Evolutionary conservation across 2,113 vertebrate species (phyloP).

Genomic region (Dicrurus megarhynchus): DNA sequence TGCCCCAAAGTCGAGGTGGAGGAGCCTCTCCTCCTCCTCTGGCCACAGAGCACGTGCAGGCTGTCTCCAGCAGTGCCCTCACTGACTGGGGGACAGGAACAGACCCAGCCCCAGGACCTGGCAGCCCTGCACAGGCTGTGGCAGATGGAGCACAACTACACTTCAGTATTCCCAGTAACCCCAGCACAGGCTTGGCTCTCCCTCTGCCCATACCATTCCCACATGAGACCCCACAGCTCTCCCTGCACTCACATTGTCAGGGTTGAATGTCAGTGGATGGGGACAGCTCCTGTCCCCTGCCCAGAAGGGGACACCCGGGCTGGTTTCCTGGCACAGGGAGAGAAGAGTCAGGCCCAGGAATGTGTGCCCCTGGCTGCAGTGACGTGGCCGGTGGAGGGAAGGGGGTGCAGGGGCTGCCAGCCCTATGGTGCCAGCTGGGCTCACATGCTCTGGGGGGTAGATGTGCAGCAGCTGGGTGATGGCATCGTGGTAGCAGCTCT

Average conservation of each 20-base stretch:
- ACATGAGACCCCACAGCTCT: accelerated
- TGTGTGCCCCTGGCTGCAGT: accelerated
- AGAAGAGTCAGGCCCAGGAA: background rate
- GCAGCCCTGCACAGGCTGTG: background rate
- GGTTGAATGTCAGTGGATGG: slow-evolving; percentile 77
- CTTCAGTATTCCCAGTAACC: accelerated
- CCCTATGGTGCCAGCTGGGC: accelerated
- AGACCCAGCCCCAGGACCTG: background rate
- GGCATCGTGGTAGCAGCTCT: slow-evolving; percentile 71
- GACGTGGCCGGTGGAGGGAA: accelerated
- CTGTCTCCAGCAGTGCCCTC: background rate
- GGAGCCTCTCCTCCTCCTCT: background rate
- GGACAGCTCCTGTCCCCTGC: slow-evolving; percentile 79
- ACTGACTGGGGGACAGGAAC: background rate
- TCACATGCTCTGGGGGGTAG: slow-evolving; percentile 74
- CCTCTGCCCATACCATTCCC: background rate
- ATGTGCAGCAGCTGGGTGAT: slow-evolving; percentile 77
- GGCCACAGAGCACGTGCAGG: accelerated
- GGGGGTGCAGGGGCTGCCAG: background rate
- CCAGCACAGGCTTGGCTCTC: background rate
- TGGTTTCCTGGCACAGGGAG: slow-evolving; percentile 65
- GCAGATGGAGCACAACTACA: background rate
- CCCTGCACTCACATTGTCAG: slow-evolving; percentile 70
- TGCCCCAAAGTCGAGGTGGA: background rate
- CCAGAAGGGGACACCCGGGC: slow-evolving; percentile 79